Conservation (phyloP, 2,797 vertebrate species). For the Furcifer pardalis region DNA sequence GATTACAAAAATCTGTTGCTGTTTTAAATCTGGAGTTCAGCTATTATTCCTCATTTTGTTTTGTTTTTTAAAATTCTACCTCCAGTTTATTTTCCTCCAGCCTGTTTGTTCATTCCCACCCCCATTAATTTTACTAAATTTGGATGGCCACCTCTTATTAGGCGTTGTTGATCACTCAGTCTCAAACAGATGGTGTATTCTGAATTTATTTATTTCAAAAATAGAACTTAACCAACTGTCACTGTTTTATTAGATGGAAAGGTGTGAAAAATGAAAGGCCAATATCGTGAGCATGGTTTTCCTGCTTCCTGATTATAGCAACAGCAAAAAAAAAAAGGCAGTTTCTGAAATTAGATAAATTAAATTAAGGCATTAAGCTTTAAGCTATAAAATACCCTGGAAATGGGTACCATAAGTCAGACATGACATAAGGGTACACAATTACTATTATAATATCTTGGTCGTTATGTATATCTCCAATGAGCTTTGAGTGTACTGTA, state of each 20-base stretch:
- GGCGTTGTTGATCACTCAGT: constrained; percentile 52
- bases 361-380: background rate
- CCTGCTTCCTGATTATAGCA: constrained; percentile 49
- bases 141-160: constrained; percentile 22
- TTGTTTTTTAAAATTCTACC: background rate
- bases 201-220: constrained; percentile 65
- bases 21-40: background rate
- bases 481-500: background rate
- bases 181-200: constrained; percentile 68
- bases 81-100: constrained; percentile 34
- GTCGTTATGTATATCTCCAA: background rate
- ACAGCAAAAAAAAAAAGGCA: constrained; percentile 51
- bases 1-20: background rate
- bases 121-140: background rate
- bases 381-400: background rate
- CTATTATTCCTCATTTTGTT: constrained; percentile 26
- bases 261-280: constrained; percentile 63
- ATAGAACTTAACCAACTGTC: constrained; percentile 53
- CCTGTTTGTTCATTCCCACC: constrained; percentile 24
- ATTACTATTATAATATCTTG: background rate
- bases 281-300: constrained; percentile 34
- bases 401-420: background rate
- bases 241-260: constrained; percentile 32
- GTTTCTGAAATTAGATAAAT: background rate
- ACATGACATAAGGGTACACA: background rate